Conservation (phyloP, 2,113 vertebrate genomes). For the Solea solea region DNA sequence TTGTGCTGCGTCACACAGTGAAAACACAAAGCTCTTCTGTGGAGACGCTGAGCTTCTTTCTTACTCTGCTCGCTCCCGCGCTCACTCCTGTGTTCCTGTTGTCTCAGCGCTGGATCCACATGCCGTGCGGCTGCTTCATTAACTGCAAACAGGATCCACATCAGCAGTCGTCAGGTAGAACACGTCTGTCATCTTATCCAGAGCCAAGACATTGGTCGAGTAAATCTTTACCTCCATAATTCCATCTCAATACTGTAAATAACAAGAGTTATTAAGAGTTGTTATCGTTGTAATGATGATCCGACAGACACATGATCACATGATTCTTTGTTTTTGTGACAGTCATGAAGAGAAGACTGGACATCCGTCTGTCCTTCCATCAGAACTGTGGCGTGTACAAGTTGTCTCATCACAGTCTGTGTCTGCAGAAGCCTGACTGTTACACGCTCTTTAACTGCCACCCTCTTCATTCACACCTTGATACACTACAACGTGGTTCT, state of each 20-base stretch:
- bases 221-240: no score
- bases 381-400: conserved; percentile 90
- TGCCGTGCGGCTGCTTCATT: conserved; percentile 97
- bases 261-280: no score
- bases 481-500: conserved; percentile 57
- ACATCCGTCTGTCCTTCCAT: conserved; percentile 94
- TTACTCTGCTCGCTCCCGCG: conserved; percentile 88
- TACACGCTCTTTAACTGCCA: conserved; percentile 80
- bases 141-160: conserved; percentile 84
- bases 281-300: no score
- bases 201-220: no score
- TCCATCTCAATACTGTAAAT: no score
- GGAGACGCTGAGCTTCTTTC: conserved; percentile 90
- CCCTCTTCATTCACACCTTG: conserved; percentile 62
- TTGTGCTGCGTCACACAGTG: conserved; percentile 85
- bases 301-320: neutral
- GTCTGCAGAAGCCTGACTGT: conserved; percentile 76
- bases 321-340: conserved; percentile 38
- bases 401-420: conserved; percentile 78
- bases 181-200: no score
- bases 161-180: conserved; percentile 74
- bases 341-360: conserved; percentile 88
- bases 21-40: conserved; percentile 83
- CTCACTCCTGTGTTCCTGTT: conserved; percentile 92
- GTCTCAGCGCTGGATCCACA: conserved; percentile 92